These are phyloP conservation scores for Enteromius radiatus DNA, from an alignment of 2,797 vertebrate species.

Conservation along the genomic window DNA sequence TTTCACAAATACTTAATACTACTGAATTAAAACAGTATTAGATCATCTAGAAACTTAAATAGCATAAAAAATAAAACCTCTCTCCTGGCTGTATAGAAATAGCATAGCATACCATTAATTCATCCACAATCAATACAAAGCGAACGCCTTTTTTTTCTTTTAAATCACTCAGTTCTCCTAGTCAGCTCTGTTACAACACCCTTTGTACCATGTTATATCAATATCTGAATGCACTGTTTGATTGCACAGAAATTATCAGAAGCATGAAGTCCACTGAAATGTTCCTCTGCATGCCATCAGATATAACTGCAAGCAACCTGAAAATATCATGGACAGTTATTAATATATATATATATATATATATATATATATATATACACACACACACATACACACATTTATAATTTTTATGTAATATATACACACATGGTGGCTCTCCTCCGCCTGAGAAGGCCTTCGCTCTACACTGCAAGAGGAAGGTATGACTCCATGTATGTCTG, in stretches of 20 bases:
- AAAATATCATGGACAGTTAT: not conserved
- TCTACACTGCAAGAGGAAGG: constrained; percentile 43
- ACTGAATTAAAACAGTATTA: not conserved
- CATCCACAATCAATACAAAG: not conserved
- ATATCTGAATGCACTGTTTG: not conserved
- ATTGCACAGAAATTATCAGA: not conserved
- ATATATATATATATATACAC: not conserved
- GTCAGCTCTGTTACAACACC: not conserved
- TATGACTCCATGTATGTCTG: constrained; percentile 53
- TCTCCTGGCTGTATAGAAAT: not conserved
- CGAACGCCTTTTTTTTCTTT: not conserved
- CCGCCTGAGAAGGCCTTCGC: constrained; percentile 10
- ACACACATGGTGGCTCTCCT: constrained; percentile 15
- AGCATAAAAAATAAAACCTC: too few species aligned
- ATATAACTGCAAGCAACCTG: not conserved
- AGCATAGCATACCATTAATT: not conserved
- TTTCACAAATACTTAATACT: not conserved
- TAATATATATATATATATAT: not conserved
- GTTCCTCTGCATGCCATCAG: not conserved
- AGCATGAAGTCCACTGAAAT: not conserved
- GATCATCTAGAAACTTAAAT: not conserved
- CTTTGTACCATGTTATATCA: not conserved
- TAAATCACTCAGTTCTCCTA: not conserved
- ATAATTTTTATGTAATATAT: not conserved
- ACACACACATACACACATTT: too few species aligned